These are phyloP conservation scores for Mythimna loreyi DNA, from an alignment of 2,888 invertebrate species.

Conservation along the genomic window DNA sequence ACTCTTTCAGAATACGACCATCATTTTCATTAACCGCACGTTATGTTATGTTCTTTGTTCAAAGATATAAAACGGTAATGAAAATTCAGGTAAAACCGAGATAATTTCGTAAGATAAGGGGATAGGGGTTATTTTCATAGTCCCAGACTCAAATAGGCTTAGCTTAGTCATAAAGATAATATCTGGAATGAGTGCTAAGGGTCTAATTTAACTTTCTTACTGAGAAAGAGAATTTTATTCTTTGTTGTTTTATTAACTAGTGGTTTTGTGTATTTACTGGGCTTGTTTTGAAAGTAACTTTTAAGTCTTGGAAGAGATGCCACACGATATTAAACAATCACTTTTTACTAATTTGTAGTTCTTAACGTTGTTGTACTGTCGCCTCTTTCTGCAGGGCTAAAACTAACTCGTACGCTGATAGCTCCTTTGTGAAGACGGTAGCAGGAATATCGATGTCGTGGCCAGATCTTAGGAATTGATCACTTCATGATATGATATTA, in stretches of 20 bases:
- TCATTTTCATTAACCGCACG: constrained; percentile 33
- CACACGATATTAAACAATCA: not conserved
- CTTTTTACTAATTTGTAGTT: not conserved
- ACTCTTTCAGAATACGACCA: not conserved
- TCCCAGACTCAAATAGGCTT: constrained; percentile 27
- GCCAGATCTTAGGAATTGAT: too few species aligned
- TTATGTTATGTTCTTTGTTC: constrained; percentile 10
- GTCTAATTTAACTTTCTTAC: constrained; percentile 33
- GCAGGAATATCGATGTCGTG: too few species aligned
- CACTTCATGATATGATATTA: too few species aligned
- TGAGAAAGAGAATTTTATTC: not conserved
- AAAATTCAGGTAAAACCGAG: constrained; percentile 51
- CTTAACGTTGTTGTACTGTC: not conserved
- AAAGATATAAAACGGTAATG: constrained; percentile 40
- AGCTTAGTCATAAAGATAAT: constrained; percentile 37
- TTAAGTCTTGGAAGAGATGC: not conserved
- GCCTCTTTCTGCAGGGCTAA: not conserved
- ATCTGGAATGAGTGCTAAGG: constrained; percentile 43
- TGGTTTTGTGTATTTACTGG: not conserved
- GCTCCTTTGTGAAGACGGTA: too few species aligned
- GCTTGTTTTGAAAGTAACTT: not conserved
- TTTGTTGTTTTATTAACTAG: too few species aligned
- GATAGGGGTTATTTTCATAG: constrained; percentile 44
- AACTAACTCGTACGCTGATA: not conserved
- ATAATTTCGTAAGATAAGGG: constrained; percentile 51